Conservation (phyloP, 2,113 vertebrate species). For the Phocoena sinus region DNA sequence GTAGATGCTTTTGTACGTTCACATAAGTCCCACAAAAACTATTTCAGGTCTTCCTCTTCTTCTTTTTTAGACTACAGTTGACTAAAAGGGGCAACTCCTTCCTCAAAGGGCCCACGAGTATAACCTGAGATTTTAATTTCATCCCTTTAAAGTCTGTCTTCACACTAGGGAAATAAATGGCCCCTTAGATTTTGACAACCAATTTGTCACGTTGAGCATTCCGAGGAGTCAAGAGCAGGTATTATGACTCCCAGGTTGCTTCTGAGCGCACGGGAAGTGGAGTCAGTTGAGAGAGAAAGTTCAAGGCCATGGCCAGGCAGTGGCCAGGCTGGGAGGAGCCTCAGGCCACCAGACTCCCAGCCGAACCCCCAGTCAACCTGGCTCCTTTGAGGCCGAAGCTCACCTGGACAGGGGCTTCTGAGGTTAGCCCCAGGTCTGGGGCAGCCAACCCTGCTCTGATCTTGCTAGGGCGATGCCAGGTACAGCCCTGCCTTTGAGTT, state of each 20-base stretch:
- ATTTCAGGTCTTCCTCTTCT: background rate
- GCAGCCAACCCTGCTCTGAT: background rate
- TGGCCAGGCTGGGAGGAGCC: background rate
- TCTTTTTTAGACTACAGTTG: background rate
- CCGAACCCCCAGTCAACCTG: background rate
- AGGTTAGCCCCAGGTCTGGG: background rate
- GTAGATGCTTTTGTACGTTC: background rate
- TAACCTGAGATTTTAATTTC: background rate
- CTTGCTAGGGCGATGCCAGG: background rate
- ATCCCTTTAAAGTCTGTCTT: background rate
- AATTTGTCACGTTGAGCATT: background rate
- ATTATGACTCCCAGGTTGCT: slow-evolving; percentile 11
- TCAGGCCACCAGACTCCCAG: background rate
- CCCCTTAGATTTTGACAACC: background rate
- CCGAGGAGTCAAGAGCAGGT: slow-evolving; percentile 16
- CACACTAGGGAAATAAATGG: background rate
- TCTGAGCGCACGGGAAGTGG: background rate
- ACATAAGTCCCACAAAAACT: background rate
- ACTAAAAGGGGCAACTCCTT: background rate
- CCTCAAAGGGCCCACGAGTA: background rate
- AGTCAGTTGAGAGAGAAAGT: background rate
- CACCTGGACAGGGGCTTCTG: background rate
- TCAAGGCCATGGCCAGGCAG: background rate
- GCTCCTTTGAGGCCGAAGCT: background rate
- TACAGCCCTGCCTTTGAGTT: background rate